These are phyloP conservation scores for Drosophila koepferae DNA, from an alignment of 2,888 invertebrate genomes.

Conservation along the genomic window DNA sequence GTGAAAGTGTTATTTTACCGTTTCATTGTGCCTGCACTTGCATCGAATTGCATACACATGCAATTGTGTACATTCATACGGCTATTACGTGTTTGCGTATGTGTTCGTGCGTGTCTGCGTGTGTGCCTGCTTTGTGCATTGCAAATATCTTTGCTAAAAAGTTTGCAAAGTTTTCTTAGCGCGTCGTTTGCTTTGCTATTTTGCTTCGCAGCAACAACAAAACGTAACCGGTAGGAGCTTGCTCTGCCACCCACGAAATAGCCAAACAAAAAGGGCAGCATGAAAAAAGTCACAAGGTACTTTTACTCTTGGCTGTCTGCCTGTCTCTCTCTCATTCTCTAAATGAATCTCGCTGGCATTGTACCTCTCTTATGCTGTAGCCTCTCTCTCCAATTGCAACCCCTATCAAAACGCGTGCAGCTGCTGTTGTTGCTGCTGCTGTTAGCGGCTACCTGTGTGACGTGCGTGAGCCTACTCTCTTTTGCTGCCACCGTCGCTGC, in stretches of 20 bases:
- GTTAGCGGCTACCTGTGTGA: constrained; percentile 27
- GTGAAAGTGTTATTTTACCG: constrained; percentile 68
- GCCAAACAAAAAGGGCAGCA: constrained; percentile 69
- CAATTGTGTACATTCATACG: constrained; percentile 1
- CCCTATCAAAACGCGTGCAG: constrained; percentile 46
- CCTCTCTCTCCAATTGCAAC: constrained; percentile 36
- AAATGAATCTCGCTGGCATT: not conserved
- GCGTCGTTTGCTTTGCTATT: constrained; percentile 60
- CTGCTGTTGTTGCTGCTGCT: constrained; percentile 10
- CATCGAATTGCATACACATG: constrained; percentile 17
- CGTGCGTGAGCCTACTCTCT: constrained; percentile 22
- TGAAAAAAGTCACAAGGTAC: constrained; percentile 53
- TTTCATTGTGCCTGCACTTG: constrained; percentile 23
- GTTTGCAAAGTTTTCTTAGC: constrained; percentile 46
- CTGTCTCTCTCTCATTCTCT: constrained; percentile 1
- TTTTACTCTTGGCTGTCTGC: constrained; percentile 47
- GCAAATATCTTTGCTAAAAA: constrained; percentile 36
- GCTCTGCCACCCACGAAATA: constrained; percentile 70
- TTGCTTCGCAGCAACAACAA: constrained; percentile 64
- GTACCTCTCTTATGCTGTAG: constrained; percentile 6
- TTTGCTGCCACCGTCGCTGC: constrained; percentile 27
- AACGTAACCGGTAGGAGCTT: constrained; percentile 71
- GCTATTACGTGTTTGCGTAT: constrained; percentile 11
- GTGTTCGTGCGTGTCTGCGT: constrained; percentile 26
- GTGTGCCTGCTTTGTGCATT: constrained; percentile 34